These are phyloP conservation scores for Leptocoma aspasia DNA, from an alignment of 2,113 vertebrate genomes.

Conservation along the genomic window DNA sequence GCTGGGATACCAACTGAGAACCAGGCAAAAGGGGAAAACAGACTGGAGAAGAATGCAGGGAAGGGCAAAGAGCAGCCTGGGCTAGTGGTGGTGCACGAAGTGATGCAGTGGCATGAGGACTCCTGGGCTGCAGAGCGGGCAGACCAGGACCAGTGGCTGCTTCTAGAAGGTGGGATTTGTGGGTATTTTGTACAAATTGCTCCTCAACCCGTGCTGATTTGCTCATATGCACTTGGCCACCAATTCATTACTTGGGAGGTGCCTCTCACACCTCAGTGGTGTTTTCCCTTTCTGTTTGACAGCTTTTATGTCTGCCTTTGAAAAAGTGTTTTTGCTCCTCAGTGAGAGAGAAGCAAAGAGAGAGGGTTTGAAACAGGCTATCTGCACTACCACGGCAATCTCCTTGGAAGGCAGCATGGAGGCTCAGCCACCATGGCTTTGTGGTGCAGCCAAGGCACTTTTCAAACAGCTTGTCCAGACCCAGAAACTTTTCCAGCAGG, in stretches of 20 bases:
- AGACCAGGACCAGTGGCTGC: background rate
- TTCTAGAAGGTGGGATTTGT: background rate
- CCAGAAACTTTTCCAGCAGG: background rate
- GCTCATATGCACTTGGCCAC: background rate
- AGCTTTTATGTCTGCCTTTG: background rate
- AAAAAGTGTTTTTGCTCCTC: background rate
- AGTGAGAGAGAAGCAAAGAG: background rate
- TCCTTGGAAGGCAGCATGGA: background rate
- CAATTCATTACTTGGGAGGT: background rate
- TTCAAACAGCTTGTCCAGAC: background rate
- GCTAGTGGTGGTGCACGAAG: too few species aligned
- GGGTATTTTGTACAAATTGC: background rate
- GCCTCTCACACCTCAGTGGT: background rate
- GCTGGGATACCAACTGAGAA: background rate
- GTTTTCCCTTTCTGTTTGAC: background rate
- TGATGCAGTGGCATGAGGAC: fast-evolving
- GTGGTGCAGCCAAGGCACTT: background rate
- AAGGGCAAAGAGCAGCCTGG: background rate
- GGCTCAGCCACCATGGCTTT: background rate
- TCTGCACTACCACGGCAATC: background rate
- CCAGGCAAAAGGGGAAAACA: background rate
- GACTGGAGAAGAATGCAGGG: background rate
- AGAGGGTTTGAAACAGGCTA: background rate
- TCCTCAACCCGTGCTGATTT: background rate
- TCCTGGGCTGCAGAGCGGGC: background rate